Evolutionary conservation across 2,888 invertebrate genomes (phyloP).

Genomic region (Aricia artaxerxes): DNA sequence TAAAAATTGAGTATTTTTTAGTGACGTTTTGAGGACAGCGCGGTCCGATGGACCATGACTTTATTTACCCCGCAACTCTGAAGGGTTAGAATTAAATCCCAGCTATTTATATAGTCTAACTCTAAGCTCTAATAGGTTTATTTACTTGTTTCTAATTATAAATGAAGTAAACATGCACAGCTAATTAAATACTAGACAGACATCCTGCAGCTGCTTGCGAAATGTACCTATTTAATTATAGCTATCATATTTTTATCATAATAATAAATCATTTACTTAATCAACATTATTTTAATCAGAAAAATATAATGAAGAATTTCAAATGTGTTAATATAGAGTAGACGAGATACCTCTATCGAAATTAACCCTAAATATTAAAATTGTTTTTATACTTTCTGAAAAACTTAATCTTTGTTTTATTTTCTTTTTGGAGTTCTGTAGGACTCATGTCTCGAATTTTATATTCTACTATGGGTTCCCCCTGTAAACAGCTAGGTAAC

Average conservation of each 20-base stretch:
- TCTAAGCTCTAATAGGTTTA: background rate
- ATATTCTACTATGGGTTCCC: too few species aligned
- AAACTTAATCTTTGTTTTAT: too few species aligned
- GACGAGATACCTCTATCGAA: too few species aligned
- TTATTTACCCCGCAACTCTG: background rate
- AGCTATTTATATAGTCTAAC: background rate
- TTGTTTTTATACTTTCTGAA: too few species aligned
- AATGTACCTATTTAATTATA: background rate
- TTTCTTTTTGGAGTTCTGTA: too few species aligned
- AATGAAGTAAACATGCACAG: background rate
- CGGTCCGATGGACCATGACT: background rate
- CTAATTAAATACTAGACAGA: background rate
- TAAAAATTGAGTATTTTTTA: background rate
- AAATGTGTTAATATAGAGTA: too few species aligned
- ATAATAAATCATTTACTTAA: background rate
- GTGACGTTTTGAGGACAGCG: too few species aligned
- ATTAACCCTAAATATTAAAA: too few species aligned
- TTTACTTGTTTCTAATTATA: background rate
- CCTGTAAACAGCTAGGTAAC: too few species aligned
- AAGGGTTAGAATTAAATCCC: background rate
- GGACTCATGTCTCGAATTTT: too few species aligned
- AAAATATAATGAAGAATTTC: background rate
- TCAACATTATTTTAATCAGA: background rate
- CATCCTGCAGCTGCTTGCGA: background rate
- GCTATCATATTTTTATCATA: too few species aligned